These are phyloP conservation scores for Bombus haemorrhoidalis DNA, from an alignment of 1,140 invertebrate species.

Conservation along the genomic window DNA sequence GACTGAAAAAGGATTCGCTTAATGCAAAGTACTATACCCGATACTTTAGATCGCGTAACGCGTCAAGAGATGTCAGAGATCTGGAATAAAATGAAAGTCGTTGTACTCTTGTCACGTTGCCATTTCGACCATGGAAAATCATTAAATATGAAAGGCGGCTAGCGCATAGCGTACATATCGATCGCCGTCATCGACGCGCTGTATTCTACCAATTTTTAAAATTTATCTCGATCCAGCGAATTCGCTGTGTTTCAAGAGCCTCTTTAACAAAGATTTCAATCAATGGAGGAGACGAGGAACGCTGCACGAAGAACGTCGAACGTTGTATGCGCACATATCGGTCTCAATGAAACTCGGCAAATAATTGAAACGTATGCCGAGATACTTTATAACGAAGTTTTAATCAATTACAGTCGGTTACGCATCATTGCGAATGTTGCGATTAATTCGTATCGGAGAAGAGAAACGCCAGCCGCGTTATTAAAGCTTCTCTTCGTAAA, in stretches of 20 bases:
- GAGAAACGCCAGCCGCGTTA: background rate
- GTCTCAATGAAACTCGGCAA: background rate
- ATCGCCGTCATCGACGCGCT: too few species aligned
- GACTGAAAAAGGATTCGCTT: background rate
- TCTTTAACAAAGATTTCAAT: background rate
- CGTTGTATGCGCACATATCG: too few species aligned
- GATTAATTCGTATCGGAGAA: background rate
- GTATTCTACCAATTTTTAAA: background rate
- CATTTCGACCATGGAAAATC: background rate
- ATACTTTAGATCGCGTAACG: background rate
- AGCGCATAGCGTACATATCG: too few species aligned
- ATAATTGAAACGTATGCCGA: background rate
- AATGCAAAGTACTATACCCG: background rate
- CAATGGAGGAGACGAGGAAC: background rate
- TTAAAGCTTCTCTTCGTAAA: background rate
- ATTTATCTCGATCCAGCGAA: background rate
- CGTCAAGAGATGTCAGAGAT: background rate
- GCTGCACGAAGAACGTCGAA: background rate
- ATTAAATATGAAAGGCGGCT: background rate
- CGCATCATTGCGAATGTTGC: background rate
- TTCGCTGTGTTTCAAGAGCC: background rate
- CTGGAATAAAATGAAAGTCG: slow-evolving; percentile 1
- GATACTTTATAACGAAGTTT: background rate
- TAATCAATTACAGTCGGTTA: background rate
- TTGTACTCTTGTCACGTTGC: background rate